Evolutionary conservation across 1,140 invertebrate species (phyloP).

Genomic region (Subanguina moxae): DNA sequence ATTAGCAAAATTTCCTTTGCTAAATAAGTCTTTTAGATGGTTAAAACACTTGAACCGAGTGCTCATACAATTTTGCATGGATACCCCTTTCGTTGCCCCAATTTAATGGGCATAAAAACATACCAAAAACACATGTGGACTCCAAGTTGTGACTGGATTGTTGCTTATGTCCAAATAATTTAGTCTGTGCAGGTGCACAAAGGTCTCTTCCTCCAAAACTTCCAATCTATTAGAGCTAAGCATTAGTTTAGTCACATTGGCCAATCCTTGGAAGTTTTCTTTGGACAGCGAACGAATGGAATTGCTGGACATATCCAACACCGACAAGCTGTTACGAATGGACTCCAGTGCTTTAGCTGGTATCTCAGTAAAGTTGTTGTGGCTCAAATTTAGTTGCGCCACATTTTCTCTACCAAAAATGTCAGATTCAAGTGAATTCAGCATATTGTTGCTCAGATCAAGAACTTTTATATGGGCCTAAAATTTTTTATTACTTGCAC

Average conservation of each 20-base stretch:
- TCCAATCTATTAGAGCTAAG: constrained; percentile 42
- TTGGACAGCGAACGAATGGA: constrained; percentile 16
- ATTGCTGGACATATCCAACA: constrained; percentile 35
- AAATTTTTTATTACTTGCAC: constrained; percentile 28
- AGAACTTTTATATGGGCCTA: constrained; percentile 25
- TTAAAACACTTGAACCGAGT: not conserved
- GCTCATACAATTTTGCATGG: not conserved
- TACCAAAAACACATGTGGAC: constrained; percentile 37
- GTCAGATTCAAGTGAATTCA: constrained; percentile 31
- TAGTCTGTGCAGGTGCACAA: constrained; percentile 21
- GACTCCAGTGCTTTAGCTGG: constrained; percentile 37
- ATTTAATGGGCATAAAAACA: not conserved
- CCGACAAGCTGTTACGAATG: constrained; percentile 24
- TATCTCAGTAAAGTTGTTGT: constrained; percentile 38
- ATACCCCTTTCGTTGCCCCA: not conserved
- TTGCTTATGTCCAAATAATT: constrained; percentile 34
- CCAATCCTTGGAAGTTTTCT: constrained; percentile 23
- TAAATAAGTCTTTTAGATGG: too few relatives aligned
- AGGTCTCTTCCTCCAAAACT: constrained; percentile 37
- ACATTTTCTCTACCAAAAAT: constrained; percentile 46
- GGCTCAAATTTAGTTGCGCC: constrained; percentile 19
- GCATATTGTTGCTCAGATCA: constrained; percentile 30
- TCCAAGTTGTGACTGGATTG: constrained; percentile 46
- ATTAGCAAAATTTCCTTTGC: too few relatives aligned
- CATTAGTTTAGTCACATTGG: constrained; percentile 17